Evolutionary conservation across 1,140 invertebrate species (phyloP), one percentile per base, ranked within the genome.

Genomic region (Drosophila insularis): DNA sequence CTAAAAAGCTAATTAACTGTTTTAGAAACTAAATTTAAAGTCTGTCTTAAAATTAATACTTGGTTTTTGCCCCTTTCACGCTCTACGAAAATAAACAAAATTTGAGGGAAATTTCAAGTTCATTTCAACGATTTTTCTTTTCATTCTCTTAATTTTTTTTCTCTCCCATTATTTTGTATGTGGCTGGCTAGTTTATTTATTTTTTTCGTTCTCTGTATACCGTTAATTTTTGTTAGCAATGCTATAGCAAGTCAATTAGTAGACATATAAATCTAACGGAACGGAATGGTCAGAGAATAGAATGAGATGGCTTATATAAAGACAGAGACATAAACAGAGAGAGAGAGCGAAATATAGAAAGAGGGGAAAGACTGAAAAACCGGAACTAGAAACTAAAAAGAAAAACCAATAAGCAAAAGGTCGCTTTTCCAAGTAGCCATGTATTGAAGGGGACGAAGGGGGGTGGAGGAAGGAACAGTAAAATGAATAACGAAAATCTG

Each of bases 371-470:
- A 50, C 63, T 78, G 67, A 58, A 39, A 63, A 62, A 76, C 79
- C 84, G 84, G 84, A 87, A 87, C 80, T 78, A 70, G 71, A 87
- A 86, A 70, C 39, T 72, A 65, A 67, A 60, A 63, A 79, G 53
- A 63, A 71, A 76, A 80, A 62, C 74, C 79, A 78, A 81, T 81
- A 82, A 73, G 60, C 65, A 78, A 37, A 69, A 78, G 37, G 61
- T 71, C 53, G 66, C 43, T 35, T 5, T 60, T 50, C 43, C 43
- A 53, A 35, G n/a, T 53, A 46, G 35, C 60, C 35, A 40, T 50
- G 60, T 5, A 5, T 0, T 37, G 60, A 65, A 32, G 27, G 17
- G 10, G 67, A 39, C 40, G 5, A 46, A 1, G 43, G 19, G 1
- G 4, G 2, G 5, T 7, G 43, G 7, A 8, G 8, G 17, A 19